Evolutionary conservation across 2,888 invertebrate species (phyloP), one percentile per base, ranked within the genome.

Genomic region (Tigriopus californicus): DNA sequence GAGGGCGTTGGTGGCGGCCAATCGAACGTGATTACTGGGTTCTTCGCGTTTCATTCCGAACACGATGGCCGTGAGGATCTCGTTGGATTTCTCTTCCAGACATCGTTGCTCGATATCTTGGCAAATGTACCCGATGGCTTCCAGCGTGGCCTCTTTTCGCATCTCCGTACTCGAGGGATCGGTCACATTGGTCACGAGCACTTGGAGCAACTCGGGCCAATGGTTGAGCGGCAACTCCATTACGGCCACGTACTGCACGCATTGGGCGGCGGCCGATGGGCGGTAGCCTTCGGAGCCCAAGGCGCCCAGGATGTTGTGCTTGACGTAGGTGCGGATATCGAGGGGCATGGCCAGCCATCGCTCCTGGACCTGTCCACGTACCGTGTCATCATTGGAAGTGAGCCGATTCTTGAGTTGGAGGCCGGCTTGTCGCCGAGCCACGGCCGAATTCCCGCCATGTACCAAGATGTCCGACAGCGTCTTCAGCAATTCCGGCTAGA

Each of bases 101-200:
- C 92, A 89, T 67, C 91, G 90, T 58, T 90, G 87, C 67, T 91
- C 85, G 33, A 63, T 62, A 60, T 98, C 98, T 74, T 95, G 94
- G 70, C 98, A 98, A 66, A 97, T 94, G 70, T 97, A 97, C 47
- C 98, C 98, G 66, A 99, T 91, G 48, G 98, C 85, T 77, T 99
- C 98, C 56, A 99, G 74, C 0, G 95, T 91, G 1, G 97, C 86
- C 75, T 98, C 97, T 68, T 89, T 90, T 71, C 92, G 83, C 77
- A 89, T 82, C 75, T 97, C 97, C 20, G 88, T 86, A 58, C 65
- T 65, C 64, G 78, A 80, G 53, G 79, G 78, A 69, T 83, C 82
- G 15, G 89, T 85, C 60, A 99, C 91, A 76, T 95, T 95, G 70
- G 79, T 81, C 61, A 92, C 90, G 64, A 99, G 76, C 13, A 82